A percentile compares a stretch with the other conserved stretches of the same genome.
Evolutionary conservation across 2,113 vertebrate genomes (phyloP).

Genomic region (Sinocyclocheilus maitianheensis): DNA sequence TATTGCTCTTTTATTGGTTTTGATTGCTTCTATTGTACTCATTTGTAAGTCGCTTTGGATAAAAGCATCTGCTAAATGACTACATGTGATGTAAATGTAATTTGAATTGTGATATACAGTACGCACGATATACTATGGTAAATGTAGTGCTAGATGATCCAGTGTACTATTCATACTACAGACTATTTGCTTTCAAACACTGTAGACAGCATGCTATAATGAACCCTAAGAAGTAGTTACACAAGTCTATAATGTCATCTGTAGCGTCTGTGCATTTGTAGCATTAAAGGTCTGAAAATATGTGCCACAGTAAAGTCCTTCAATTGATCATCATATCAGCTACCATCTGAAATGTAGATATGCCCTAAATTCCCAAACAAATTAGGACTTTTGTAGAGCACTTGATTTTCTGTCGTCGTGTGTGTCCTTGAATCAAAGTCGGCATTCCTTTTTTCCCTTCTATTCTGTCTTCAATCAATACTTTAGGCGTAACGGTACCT

Average conservation of each 20-base stretch:
- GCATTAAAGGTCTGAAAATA: not conserved
- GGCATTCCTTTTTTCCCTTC: slow-evolving; percentile 72
- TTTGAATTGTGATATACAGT: too few species aligned
- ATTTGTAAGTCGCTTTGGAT: too few species aligned
- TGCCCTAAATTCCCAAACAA: slow-evolving; percentile 44
- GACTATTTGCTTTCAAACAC: not conserved
- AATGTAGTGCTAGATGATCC: too few species aligned
- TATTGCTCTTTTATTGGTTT: too few species aligned
- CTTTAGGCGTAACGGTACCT: slow-evolving; percentile 79
- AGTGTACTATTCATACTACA: not conserved
- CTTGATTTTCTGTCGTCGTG: slow-evolving; percentile 43
- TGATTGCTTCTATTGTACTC: too few species aligned
- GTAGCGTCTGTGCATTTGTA: not conserved
- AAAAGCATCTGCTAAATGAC: too few species aligned
- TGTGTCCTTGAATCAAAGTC: slow-evolving; percentile 64
- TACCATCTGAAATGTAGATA: slow-evolving; percentile 40
- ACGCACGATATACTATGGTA: too few species aligned
- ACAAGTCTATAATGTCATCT: not conserved
- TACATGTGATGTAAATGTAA: too few species aligned
- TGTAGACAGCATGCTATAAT: not conserved
- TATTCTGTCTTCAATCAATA: slow-evolving; percentile 81
- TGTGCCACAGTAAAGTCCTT: not conserved
- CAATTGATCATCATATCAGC: slow-evolving; percentile 3
- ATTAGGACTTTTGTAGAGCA: slow-evolving; percentile 43
- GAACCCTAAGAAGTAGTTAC: not conserved